A percentile compares a stretch with the other conserved stretches of the same genome.
Evolutionary conservation across 1,140 invertebrate species (phyloP).

Genomic region (Drosophila rufa): DNA sequence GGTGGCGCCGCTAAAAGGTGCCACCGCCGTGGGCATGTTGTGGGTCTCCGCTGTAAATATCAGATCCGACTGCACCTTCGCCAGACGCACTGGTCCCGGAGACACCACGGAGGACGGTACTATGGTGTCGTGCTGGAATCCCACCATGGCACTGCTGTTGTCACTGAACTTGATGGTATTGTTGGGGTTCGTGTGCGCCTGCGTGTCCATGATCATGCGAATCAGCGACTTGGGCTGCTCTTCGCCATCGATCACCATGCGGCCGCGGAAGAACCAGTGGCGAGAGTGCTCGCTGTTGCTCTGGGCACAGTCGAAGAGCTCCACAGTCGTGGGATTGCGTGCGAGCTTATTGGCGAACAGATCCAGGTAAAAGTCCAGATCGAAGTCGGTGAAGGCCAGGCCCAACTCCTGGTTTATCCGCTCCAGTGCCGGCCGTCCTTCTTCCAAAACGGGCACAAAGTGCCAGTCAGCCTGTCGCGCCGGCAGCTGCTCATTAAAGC

Average conservation of each 20-base stretch:
- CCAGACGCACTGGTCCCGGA: conserved; percentile 88
- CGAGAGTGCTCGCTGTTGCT: conserved; percentile 98
- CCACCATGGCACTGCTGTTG: conserved; percentile 98
- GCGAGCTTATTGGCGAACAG: conserved; percentile 93
- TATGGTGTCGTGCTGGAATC: conserved; percentile 90
- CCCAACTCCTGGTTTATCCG: conserved; percentile 93
- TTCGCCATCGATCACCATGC: conserved; percentile 93
- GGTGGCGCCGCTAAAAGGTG: conserved; percentile 97
- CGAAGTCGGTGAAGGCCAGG: conserved; percentile 95
- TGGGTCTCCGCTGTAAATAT: conserved; percentile 99
- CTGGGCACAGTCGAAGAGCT: conserved; percentile 99
- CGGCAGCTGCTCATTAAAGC: conserved; percentile 89
- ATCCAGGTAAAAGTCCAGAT: conserved; percentile 94
- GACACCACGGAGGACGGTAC: conserved; percentile 88
- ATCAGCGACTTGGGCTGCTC: conserved; percentile 93
- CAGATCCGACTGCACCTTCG: conserved; percentile 91
- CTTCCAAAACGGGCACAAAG: conserved; percentile 92
- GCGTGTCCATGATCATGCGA: conserved; percentile 96
- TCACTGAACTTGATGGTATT: conserved; percentile 99
- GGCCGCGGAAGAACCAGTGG: conserved; percentile 97
- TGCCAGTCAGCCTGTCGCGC: conserved; percentile 90
- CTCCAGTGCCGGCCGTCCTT: conserved; percentile 92
- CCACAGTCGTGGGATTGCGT: conserved; percentile 98
- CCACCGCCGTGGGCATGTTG: conserved; percentile 98
- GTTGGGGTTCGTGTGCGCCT: conserved; percentile 93